Base-by-base conservation (phyloP, 2,888 invertebrate genomes). In the Bursaphelenchus okinawaensis region DNA sequence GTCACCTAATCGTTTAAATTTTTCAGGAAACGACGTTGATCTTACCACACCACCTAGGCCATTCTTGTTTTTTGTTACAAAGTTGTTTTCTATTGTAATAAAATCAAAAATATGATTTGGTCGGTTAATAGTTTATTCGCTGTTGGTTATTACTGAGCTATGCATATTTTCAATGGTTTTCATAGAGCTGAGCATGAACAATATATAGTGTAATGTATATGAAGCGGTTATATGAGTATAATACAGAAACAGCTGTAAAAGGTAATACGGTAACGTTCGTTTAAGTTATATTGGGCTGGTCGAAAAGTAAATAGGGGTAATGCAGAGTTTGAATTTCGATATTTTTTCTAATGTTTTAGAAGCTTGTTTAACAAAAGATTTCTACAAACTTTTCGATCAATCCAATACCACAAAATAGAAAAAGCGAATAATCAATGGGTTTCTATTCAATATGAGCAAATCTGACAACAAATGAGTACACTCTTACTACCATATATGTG, bases 1-100 rank as follows among this genome's bases (percentile, higher is more conserved):
- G n/a, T n/a, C n/a, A n/a, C n/a, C n/a, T n/a, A n/a, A n/a, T n/a
- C n/a, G n/a, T n/a, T n/a, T n/a, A n/a, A 8, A 20, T 23, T 56
- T 62, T 62, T 62, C 55, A 62, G 62, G 62, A 62, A 62, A 26
- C 62, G 62, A 22, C 62, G 62, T 55, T 62, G 22, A 59, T 50
- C 24, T 6, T 3, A 3, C 16, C 24, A 12, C 2, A 23, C 19
- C 2, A n/a, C 54, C 16, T 54, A 54, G 54, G 59, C 40, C 40
- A 51, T 50, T 6, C 40, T 57, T 59, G 50, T 59, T 50, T 59
- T 58, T 59, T 20, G 27, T 59, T 59, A 59, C 12, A n/a, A 54
- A 54, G 19, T 40, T 40, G 40, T 6, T 40, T n/a, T n/a, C n/a
- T n/a, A n/a, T n/a, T n/a, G n/a, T n/a, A n/a, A n/a, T n/a, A n/a